phyloP scores from a whole-genome alignment of 2,113 vertebrate genomes.

The Aegotheles bennettii region DNA sequence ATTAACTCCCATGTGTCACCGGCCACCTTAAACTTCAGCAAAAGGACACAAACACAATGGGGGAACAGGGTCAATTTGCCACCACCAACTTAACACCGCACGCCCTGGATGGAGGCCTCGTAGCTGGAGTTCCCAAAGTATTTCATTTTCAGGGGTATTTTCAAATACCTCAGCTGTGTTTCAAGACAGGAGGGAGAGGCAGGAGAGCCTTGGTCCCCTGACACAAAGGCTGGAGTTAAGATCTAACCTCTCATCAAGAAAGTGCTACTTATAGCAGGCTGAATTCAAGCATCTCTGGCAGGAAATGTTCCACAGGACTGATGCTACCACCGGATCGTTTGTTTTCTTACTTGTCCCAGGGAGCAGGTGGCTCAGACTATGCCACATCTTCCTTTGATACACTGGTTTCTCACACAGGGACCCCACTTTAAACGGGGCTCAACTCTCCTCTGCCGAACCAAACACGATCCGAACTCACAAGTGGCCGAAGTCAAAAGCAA shows the following conservation, averaged over 20 bases:
- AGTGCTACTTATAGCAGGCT: accelerated
- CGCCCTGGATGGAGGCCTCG: background rate
- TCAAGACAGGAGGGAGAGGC: background rate
- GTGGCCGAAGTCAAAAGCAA: background rate
- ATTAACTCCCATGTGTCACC: background rate
- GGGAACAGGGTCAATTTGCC: too few species aligned
- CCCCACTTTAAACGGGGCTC: background rate
- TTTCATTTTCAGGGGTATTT: background rate
- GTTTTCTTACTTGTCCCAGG: accelerated
- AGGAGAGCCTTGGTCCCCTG: background rate
- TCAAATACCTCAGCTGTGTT: background rate
- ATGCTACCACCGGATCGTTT: too few species aligned
- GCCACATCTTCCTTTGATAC: background rate
- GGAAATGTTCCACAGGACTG: background rate
- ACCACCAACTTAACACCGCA: too few species aligned
- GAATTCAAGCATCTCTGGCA: background rate
- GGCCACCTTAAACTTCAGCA: background rate
- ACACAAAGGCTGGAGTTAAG: background rate
- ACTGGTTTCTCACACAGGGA: accelerated
- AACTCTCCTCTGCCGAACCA: background rate
- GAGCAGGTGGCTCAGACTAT: background rate
- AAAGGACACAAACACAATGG: background rate
- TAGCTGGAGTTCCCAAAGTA: accelerated
- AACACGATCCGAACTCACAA: background rate
- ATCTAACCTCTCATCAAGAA: background rate